Evolutionary conservation across 2,797 vertebrate species (phyloP).

Genomic region (Microctenopoma lineatum): DNA sequence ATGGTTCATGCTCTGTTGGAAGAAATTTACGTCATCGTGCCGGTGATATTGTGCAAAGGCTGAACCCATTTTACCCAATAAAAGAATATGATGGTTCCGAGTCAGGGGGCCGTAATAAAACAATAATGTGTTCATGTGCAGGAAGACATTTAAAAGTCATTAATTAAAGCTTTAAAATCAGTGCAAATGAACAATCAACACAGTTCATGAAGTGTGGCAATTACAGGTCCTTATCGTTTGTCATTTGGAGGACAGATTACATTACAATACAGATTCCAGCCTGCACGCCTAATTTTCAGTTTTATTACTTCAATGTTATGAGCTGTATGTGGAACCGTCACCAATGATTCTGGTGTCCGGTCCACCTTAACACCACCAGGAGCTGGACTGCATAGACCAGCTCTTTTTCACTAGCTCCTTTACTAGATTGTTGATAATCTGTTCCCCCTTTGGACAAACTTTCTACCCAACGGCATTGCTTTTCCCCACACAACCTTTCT

Average conservation of each 20-base stretch:
- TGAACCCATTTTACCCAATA: not conserved
- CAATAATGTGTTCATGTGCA: conserved; percentile 7
- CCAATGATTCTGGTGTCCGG: too few species aligned
- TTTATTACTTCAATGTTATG: too few species aligned
- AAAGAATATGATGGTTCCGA: not conserved
- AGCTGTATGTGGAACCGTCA: too few species aligned
- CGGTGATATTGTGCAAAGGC: not conserved
- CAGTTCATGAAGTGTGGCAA: conserved; percentile 14
- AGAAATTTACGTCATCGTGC: not conserved
- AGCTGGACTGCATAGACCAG: too few species aligned
- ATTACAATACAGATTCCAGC: not conserved
- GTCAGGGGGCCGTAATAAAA: conserved; percentile 24
- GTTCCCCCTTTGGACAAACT: too few species aligned
- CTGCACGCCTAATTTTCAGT: too few species aligned
- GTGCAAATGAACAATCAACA: conserved; percentile 36
- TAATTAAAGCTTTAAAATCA: conserved; percentile 37
- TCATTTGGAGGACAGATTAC: not conserved
- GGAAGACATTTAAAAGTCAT: conserved; percentile 36
- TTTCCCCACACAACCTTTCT: too few species aligned
- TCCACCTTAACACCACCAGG: too few species aligned
- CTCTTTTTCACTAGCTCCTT: too few species aligned
- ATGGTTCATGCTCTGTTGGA: not conserved
- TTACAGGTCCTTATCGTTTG: not conserved
- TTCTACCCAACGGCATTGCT: too few species aligned
- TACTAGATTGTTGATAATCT: too few species aligned